Conservation (phyloP, 2,113 vertebrate species). For the Varanus komodoensis region DNA sequence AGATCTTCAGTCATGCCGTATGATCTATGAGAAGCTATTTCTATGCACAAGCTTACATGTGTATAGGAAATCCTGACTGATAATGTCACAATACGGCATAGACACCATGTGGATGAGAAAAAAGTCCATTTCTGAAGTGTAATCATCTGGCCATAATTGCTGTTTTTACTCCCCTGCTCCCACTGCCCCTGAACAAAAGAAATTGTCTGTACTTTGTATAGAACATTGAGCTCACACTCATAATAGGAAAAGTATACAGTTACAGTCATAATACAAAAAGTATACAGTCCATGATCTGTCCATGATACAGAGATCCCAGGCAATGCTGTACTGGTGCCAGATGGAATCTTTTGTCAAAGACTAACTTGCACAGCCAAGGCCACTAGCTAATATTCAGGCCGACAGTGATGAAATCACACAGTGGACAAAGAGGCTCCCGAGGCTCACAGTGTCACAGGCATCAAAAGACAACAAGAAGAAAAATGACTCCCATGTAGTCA, state of each 20-base stretch:
- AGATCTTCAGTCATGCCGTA: not conserved
- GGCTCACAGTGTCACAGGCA: conserved; percentile 61
- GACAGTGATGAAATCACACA: conserved; percentile 74
- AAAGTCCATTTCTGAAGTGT: conserved; percentile 48
- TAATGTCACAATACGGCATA: not conserved
- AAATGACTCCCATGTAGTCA: not conserved
- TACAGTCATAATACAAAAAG: conserved; percentile 41
- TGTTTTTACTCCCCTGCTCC: not conserved
- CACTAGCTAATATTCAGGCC: conserved; percentile 67
- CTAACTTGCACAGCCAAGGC: conserved; percentile 71
- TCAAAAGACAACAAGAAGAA: conserved; percentile 62
- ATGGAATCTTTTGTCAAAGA: conserved; percentile 68
- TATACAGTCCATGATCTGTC: conserved; percentile 34
- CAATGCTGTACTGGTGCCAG: conserved; percentile 53
- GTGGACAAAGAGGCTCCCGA: conserved; percentile 40
- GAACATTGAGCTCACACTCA: conserved; percentile 32
- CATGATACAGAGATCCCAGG: conserved; percentile 44
- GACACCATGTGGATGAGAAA: not conserved
- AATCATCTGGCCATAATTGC: conserved; percentile 43
- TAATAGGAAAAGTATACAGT: conserved; percentile 24
- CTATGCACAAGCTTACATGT: not conserved
- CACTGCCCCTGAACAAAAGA: not conserved
- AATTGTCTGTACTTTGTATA: not conserved
- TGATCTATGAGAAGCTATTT: not conserved
- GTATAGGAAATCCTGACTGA: not conserved